A percentile compares a stretch with the other conserved stretches of the same genome.
Evolutionary conservation across 1,140 invertebrate genomes (phyloP).

Genomic region (Drosophila albomicans): DNA sequence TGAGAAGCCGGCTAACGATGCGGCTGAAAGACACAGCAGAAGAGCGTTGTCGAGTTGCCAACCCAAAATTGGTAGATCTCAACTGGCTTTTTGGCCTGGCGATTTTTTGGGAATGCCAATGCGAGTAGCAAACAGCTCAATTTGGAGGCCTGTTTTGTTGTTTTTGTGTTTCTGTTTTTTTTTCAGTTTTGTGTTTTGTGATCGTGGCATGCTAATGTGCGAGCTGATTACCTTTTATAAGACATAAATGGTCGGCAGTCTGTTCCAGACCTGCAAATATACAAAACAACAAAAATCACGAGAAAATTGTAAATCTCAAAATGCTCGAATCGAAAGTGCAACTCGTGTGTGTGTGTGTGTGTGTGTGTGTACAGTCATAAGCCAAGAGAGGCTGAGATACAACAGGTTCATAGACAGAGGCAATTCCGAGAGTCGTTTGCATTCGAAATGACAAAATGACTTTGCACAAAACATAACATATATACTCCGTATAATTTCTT

Average conservation of each 20-base stretch:
- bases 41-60: slow-evolving; percentile 8
- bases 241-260: slow-evolving; percentile 58
- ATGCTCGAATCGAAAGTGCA: slow-evolving; percentile 43
- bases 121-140: slow-evolving; percentile 42
- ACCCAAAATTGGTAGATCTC: slow-evolving; percentile 43
- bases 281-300: background rate
- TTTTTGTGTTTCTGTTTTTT: background rate
- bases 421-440: slow-evolving; percentile 24
- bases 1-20: slow-evolving; percentile 28
- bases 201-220: slow-evolving; percentile 44
- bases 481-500: slow-evolving; percentile 42
- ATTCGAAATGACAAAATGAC: slow-evolving; percentile 46
- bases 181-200: slow-evolving; percentile 7
- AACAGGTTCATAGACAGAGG: background rate
- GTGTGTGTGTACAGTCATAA: slow-evolving; percentile 1
- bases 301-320: slow-evolving; percentile 29
- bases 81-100: slow-evolving; percentile 4
- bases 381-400: background rate
- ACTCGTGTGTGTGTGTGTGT: background rate
- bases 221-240: slow-evolving; percentile 71
- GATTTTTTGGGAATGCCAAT: slow-evolving; percentile 45
- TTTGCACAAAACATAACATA: slow-evolving; percentile 32
- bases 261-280: slow-evolving; percentile 32
- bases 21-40: background rate
- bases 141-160: slow-evolving; percentile 27